Percentiles rank a stretch among this genome's conserved stretches.
Conservation (phyloP, 2,888 invertebrate species). For the Aproaerema taeniolella region DNA sequence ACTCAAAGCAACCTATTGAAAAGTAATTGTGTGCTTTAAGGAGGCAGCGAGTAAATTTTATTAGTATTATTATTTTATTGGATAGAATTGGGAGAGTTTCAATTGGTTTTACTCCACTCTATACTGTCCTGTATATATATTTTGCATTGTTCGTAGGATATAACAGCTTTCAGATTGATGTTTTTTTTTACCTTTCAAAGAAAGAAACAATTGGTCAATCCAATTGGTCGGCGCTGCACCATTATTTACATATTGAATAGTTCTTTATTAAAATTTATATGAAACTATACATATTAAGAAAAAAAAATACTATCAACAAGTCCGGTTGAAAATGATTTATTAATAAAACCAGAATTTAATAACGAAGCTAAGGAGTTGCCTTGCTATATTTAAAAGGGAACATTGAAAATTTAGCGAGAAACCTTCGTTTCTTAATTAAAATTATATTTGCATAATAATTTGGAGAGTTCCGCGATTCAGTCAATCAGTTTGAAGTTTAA, state of each 20-base stretch:
- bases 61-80: too few relatives aligned
- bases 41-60: too few relatives aligned
- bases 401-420: conserved; percentile 2
- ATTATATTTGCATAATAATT: conserved; percentile 11
- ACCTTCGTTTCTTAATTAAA: conserved; percentile 10
- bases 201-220: too few relatives aligned
- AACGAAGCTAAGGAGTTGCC: conserved; percentile 5
- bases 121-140: too few relatives aligned
- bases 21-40: not conserved
- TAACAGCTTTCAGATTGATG: too few relatives aligned
- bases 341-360: conserved; percentile 11
- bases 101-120: too few relatives aligned
- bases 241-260: not conserved
- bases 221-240: too few relatives aligned
- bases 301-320: too few relatives aligned
- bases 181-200: too few relatives aligned
- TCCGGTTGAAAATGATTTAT: conserved; percentile 8
- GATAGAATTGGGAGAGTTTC: too few relatives aligned
- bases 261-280: not conserved
- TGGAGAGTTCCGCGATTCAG: not conserved
- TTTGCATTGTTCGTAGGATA: too few relatives aligned
- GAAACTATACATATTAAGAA: not conserved
- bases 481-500: conserved; percentile 5
- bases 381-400: not conserved
- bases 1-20: not conserved